Percentiles rank a stretch among this genome's conserved stretches.
Evolutionary conservation across 2,888 invertebrate genomes (phyloP).

Genomic region (Leptarthrus brevirostris): DNA sequence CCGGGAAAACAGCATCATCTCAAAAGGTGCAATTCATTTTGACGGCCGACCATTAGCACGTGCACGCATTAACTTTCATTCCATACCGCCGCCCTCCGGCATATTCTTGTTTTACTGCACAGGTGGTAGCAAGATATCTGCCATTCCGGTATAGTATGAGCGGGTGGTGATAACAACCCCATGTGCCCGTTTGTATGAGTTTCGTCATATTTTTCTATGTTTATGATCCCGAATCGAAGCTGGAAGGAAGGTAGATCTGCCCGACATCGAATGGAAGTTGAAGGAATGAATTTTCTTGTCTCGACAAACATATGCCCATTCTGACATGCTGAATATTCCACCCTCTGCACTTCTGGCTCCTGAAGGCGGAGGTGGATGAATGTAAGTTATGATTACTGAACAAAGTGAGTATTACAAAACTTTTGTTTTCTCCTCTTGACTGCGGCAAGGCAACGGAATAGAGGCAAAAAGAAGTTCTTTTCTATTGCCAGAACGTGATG

Average conservation of each 20-base stretch:
- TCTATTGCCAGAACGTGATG: slow-evolving; percentile 53
- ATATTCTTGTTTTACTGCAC: slow-evolving; percentile 59
- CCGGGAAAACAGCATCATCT: slow-evolving; percentile 36
- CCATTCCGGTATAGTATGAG: neutral
- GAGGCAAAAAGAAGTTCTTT: slow-evolving; percentile 50
- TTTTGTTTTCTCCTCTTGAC: slow-evolving; percentile 17
- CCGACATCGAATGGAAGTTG: slow-evolving; percentile 22
- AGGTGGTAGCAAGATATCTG: slow-evolving; percentile 37
- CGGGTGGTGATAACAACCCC: slow-evolving; percentile 25
- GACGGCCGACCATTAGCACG: slow-evolving; percentile 64
- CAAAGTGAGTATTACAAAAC: slow-evolving; percentile 43
- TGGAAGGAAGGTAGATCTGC: slow-evolving; percentile 32
- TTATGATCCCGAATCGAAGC: slow-evolving; percentile 49
- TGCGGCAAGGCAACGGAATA: slow-evolving; percentile 5
- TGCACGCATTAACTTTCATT: slow-evolving; percentile 63
- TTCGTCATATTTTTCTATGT: slow-evolving; percentile 53
- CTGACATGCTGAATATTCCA: slow-evolving; percentile 42
- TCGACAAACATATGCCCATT: slow-evolving; percentile 47
- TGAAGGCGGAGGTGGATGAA: neutral
- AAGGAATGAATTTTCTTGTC: slow-evolving; percentile 44
- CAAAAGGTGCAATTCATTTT: slow-evolving; percentile 54
- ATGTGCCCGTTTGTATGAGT: slow-evolving; percentile 49
- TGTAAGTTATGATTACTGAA: slow-evolving; percentile 49
- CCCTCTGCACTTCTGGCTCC: neutral
- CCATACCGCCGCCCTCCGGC: slow-evolving; percentile 54